Evolutionary conservation across 35 echinoderm and acorn worm species (phyloP).

Genomic region (Patiria miniata): DNA sequence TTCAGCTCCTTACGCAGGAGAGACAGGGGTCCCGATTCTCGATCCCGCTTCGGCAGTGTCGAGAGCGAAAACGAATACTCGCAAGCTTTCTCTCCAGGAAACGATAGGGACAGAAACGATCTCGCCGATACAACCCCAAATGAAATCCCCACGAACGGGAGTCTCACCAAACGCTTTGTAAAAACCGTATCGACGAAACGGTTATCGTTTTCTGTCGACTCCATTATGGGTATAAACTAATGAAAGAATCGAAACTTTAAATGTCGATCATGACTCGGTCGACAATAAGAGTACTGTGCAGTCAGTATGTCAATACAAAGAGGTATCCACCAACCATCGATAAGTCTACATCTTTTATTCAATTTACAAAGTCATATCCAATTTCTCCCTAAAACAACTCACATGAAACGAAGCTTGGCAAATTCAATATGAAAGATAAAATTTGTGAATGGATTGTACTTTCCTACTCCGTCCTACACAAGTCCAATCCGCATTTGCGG

Average conservation of each 20-base stretch:
- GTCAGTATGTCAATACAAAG: no score
- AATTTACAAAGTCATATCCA: no score
- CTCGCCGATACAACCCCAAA: background rate
- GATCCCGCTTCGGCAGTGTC: conserved; percentile 13
- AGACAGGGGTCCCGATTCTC: background rate
- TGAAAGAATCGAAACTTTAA: background rate
- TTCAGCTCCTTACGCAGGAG: background rate
- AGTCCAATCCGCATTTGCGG: no score
- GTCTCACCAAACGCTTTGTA: background rate
- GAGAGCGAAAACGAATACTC: conserved; percentile 20
- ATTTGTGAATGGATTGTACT: no score
- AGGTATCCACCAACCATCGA: no score
- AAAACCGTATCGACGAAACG: background rate
- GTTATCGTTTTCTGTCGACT: conserved; percentile 8
- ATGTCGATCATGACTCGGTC: no score
- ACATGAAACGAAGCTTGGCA: no score
- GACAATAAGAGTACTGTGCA: no score
- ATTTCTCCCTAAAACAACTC: no score
- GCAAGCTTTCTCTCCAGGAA: background rate
- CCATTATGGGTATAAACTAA: conserved; percentile 3
- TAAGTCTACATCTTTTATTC: no score
- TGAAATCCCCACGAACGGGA: background rate
- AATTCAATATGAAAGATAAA: no score
- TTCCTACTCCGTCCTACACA: no score
- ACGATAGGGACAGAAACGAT: background rate